phyloP scores from a whole-genome alignment of 2,113 vertebrate species.

The Cebidichthys violaceus region DNA sequence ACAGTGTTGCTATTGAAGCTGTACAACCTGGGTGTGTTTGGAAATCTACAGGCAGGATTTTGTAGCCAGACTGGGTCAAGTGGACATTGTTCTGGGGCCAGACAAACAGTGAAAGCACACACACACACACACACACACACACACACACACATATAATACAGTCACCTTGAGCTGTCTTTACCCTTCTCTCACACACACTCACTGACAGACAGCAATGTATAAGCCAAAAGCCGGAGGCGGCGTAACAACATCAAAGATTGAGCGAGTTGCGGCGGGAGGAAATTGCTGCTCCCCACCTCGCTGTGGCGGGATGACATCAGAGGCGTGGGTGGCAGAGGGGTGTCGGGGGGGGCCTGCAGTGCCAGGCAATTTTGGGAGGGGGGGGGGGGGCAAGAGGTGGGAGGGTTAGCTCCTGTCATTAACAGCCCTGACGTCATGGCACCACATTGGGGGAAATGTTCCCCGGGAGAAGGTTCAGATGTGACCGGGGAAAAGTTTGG shows the following conservation, averaged over 20 bases:
- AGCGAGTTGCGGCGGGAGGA: conserved; percentile 55
- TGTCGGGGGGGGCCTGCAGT: conserved; percentile 35
- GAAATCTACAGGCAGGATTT: conserved; percentile 21
- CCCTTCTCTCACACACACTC: conserved; percentile 19
- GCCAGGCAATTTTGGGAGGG: conserved; percentile 35
- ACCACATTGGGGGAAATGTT: conserved; percentile 38
- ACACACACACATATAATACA: background rate
- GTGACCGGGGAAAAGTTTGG: conserved; percentile 38
- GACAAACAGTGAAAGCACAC: conserved; percentile 8
- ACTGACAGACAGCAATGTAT: conserved; percentile 17
- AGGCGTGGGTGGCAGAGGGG: conserved; percentile 46
- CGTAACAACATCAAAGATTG: conserved; percentile 69
- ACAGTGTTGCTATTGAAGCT: background rate
- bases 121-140: background rate
- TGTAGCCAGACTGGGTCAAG: conserved; percentile 28
- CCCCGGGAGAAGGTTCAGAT: conserved; percentile 29
- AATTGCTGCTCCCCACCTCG: conserved; percentile 63
- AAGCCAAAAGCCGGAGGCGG: conserved; percentile 48
- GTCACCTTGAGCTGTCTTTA: conserved; percentile 47
- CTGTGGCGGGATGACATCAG: conserved; percentile 65
- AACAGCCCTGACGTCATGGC: conserved; percentile 57
- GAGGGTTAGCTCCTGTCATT: conserved; percentile 50
- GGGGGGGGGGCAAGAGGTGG: conserved; percentile 36
- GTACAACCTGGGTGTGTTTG: conserved; percentile 7
- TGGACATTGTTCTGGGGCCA: conserved; percentile 37